phyloP scores from a whole-genome alignment of 2,113 vertebrate genomes.

The Empidonax alnorum region DNA sequence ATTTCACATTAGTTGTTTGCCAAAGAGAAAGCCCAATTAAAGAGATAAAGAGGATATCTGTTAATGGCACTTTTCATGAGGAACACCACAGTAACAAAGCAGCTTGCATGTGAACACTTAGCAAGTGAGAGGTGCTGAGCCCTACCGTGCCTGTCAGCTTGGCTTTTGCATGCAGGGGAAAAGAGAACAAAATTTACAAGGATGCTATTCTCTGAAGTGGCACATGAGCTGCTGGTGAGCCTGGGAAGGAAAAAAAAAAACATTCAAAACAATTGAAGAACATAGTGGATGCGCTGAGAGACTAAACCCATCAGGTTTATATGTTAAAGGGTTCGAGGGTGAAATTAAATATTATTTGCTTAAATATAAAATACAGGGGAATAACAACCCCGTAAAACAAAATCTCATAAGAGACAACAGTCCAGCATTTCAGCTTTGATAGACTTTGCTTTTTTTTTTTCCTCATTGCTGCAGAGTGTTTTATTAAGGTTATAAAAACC shows the following conservation, averaged over 20 bases:
- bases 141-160: constrained; percentile 22
- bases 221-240: neutral
- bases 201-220: constrained; percentile 14
- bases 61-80: neutral
- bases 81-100: neutral
- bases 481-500: neutral
- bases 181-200: constrained; percentile 11
- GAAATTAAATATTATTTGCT: constrained; percentile 14
- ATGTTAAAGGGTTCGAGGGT: constrained; percentile 10
- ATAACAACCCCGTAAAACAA: neutral
- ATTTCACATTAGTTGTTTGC: constrained; percentile 15
- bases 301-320: neutral
- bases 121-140: neutral
- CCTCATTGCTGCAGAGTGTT: neutral
- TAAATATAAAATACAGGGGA: neutral
- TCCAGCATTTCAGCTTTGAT: neutral
- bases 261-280: neutral
- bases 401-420: neutral
- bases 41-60: neutral
- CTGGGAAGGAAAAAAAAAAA: neutral
- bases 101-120: neutral
- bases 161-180: neutral
- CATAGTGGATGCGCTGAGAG: neutral
- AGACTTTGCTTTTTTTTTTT: neutral
- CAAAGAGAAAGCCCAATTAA: constrained; percentile 8